These are phyloP conservation scores for Lota lota DNA, from an alignment of 2,113 vertebrate genomes.

Conservation along the genomic window DNA sequence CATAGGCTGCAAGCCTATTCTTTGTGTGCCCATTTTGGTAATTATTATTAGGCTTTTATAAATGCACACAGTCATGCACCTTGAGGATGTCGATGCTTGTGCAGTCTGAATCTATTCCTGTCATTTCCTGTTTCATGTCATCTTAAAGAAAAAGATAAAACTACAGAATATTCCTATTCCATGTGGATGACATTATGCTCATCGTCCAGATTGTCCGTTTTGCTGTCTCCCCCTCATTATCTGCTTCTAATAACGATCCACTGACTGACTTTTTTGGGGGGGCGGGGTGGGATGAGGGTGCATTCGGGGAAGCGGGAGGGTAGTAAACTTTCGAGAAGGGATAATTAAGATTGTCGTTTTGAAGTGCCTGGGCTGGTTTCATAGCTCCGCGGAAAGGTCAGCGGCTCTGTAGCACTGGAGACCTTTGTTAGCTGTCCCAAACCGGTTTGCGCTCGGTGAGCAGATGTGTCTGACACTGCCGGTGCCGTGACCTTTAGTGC, in stretches of 20 bases:
- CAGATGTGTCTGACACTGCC: constrained; percentile 66
- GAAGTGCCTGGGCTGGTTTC: constrained; percentile 59
- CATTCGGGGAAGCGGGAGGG: constrained; percentile 19
- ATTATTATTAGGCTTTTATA: no score
- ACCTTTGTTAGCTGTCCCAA: constrained; percentile 70
- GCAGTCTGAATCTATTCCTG: no score
- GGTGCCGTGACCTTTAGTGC: constrained; percentile 68
- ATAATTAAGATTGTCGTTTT: constrained; percentile 70
- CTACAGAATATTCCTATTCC: constrained; percentile 30
- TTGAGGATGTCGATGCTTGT: no score
- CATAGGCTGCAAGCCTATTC: constrained; percentile 21
- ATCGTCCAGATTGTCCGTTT: constrained; percentile 53
- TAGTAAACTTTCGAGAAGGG: constrained; percentile 26
- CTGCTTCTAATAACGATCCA: constrained; percentile 33
- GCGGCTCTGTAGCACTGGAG: constrained; percentile 53
- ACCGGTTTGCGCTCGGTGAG: constrained; percentile 59
- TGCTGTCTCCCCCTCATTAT: constrained; percentile 33
- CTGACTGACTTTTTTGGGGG: constrained; percentile 51
- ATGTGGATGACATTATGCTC: constrained; percentile 61
- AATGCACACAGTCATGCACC: no score
- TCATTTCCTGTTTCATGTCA: no score
- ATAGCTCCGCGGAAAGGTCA: constrained; percentile 67
- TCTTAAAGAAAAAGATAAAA: no score
- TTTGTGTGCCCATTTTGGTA: no score
- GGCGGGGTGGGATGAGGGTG: constrained; percentile 41